These are phyloP conservation scores for Pemphigus obesinymphae DNA, from an alignment of 1,140 invertebrate genomes.

Conservation along the genomic window DNA sequence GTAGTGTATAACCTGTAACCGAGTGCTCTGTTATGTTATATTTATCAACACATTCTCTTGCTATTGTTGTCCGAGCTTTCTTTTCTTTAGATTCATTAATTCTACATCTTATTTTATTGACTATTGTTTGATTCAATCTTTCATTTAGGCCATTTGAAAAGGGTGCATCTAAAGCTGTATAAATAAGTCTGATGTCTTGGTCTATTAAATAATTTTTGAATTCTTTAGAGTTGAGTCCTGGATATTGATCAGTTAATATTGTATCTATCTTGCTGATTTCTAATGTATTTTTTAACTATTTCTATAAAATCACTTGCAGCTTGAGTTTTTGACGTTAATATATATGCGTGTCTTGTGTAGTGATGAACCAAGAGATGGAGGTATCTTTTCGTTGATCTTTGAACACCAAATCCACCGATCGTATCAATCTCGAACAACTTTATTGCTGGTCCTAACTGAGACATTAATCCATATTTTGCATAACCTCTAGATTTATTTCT, in stretches of 20 bases:
- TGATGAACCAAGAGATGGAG: constrained; percentile 46
- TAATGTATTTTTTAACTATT: not conserved
- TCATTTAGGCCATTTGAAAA: constrained; percentile 22
- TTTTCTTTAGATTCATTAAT: constrained; percentile 42
- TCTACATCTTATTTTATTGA: constrained; percentile 43
- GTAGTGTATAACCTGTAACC: constrained; percentile 22
- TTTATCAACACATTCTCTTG: constrained; percentile 24
- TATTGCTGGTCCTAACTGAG: constrained; percentile 49
- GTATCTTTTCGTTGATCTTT: constrained; percentile 46
- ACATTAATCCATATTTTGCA: constrained; percentile 45
- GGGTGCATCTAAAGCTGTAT: constrained; percentile 31
- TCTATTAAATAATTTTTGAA: constrained; percentile 29
- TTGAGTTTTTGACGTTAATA: constrained; percentile 37
- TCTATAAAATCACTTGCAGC: constrained; percentile 37
- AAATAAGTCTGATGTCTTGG: constrained; percentile 34
- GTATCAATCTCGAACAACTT: constrained; percentile 49
- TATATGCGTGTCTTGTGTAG: constrained; percentile 44
- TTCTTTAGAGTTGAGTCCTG: constrained; percentile 46
- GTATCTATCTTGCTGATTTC: constrained; percentile 41
- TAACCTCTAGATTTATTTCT: constrained; percentile 49
- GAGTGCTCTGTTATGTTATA: constrained; percentile 17
- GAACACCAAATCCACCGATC: constrained; percentile 46
- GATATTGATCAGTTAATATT: constrained; percentile 45
- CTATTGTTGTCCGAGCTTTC: constrained; percentile 43
- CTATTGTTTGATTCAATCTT: constrained; percentile 16